Conservation (phyloP, 2,113 vertebrate species). For the Paratilapia polleni region DNA sequence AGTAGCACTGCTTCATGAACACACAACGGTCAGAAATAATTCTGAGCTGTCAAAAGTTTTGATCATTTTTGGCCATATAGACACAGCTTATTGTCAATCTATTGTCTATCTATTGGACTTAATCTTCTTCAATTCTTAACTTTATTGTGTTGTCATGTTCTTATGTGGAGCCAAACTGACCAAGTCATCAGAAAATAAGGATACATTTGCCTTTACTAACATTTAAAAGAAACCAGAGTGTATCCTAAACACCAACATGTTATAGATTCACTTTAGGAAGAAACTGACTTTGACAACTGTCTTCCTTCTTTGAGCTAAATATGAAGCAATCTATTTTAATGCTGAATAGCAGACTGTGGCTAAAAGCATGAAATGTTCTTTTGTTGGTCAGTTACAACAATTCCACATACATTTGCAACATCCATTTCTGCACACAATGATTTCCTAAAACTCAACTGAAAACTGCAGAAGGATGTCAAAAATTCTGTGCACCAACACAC, state of each 20-base stretch:
- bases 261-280: neutral
- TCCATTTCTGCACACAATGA: neutral
- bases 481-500: neutral
- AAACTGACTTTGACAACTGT: neutral
- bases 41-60: neutral
- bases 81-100: neutral
- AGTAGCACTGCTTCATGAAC: neutral
- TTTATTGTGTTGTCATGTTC: neutral
- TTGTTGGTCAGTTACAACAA: neutral
- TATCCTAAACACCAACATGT: neutral
- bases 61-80: neutral
- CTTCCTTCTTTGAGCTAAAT: conserved; percentile 5
- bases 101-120: no score
- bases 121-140: neutral
- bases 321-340: neutral
- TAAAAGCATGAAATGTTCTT: neutral
- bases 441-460: neutral
- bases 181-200: neutral
- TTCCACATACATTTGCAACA: neutral
- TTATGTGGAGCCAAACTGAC: neutral
- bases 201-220: neutral
- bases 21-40: neutral
- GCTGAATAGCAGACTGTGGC: neutral
- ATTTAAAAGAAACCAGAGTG: neutral
- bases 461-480: neutral